Evolutionary conservation across 2,888 invertebrate genomes (phyloP).

Genomic region (Fissipunctia ypsillon): DNA sequence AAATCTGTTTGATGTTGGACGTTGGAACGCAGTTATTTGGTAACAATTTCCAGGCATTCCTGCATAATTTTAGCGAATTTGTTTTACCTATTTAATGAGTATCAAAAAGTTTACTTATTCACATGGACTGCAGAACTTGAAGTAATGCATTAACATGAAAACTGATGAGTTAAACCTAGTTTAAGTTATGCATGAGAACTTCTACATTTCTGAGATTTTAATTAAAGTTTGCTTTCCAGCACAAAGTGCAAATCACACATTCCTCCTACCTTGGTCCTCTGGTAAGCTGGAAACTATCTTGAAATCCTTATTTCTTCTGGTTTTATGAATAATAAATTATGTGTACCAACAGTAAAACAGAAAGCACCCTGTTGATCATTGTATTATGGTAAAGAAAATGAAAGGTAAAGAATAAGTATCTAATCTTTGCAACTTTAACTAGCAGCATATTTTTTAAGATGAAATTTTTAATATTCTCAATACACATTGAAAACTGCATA

Average conservation of each 20-base stretch:
- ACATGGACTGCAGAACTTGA: constrained; percentile 8
- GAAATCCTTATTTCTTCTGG: neutral
- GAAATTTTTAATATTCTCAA: neutral
- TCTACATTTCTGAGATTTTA: constrained; percentile 44
- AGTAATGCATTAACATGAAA: constrained; percentile 25
- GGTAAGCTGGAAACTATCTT: constrained; percentile 2
- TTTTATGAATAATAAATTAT: neutral
- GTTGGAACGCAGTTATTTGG: neutral
- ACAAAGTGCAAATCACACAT: constrained; percentile 45
- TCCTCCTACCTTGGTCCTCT: constrained; percentile 18
- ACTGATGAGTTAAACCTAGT: constrained; percentile 36
- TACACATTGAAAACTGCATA: neutral
- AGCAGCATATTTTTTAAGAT: too few relatives aligned
- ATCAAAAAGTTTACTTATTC: constrained; percentile 7
- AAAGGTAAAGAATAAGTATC: neutral
- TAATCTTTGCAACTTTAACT: neutral
- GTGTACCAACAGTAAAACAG: neutral
- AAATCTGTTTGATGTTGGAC: constrained; percentile 18
- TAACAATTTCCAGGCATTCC: neutral
- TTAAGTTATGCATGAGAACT: constrained; percentile 46
- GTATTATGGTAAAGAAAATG: neutral
- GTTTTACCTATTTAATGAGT: too few relatives aligned
- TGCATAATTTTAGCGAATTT: neutral
- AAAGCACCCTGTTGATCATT: neutral
- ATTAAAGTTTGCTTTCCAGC: constrained; percentile 41